A percentile compares a stretch with the other conserved stretches of the same genome.
Conservation (phyloP, 1,140 invertebrate genomes). For the Melanaphis sacchari region DNA sequence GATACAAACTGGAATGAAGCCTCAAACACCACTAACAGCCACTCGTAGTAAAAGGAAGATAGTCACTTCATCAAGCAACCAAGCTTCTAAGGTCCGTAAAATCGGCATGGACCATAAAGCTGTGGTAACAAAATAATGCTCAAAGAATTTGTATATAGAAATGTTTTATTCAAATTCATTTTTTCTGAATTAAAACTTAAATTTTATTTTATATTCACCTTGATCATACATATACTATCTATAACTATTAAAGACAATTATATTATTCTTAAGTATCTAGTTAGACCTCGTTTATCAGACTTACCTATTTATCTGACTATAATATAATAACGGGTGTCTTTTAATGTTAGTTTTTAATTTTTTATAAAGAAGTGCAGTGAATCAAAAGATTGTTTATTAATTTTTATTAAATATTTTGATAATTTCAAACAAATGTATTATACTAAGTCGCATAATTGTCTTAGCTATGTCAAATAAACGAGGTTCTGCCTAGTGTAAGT, state of each 20-base stretch:
- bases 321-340: constrained; percentile 13
- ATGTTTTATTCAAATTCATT: background rate
- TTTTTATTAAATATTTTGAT: constrained; percentile 5
- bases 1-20: background rate
- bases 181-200: constrained; percentile 4
- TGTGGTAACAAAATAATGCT: constrained; percentile 51
- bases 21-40: constrained; percentile 20
- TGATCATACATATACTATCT: background rate
- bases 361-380: constrained; percentile 17
- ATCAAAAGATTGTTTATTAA: background rate
- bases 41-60: constrained; percentile 39
- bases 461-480: constrained; percentile 52
- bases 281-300: constrained; percentile 55
- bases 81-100: constrained; percentile 56
- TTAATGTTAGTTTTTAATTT: constrained; percentile 23
- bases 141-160: constrained; percentile 9
- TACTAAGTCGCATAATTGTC: background rate
- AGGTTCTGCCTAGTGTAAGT: constrained; percentile 54
- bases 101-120: constrained; percentile 55
- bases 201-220: background rate
- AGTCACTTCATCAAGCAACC: background rate
- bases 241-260: constrained; percentile 35
- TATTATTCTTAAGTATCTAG: constrained; percentile 25
- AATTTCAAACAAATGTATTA: background rate
- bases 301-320: constrained; percentile 4